Base-by-base conservation (phyloP, 2,113 vertebrate genomes). In the Elgaria multicarinata region DNA sequence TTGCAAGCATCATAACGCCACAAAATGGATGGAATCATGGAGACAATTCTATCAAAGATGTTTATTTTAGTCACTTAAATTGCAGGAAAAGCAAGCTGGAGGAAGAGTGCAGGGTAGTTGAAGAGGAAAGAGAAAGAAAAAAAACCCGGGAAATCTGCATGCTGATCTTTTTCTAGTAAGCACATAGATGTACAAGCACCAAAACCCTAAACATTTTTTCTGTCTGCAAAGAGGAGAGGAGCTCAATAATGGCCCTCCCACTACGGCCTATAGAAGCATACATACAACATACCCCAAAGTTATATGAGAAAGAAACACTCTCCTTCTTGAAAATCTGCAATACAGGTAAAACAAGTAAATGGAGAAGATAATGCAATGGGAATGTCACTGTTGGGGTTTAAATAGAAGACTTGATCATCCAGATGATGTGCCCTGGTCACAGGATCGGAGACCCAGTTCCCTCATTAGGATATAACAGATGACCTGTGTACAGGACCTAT, bases 1-100 rank as follows among this genome's bases (percentile, higher is more conserved):
- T 36, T 16, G 64, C 77, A 69, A 87, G 80, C 58, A 69, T 85
- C 76, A 83, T 46, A 87, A 93, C 62, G 10, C 2, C 18, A 18
- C 31, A 20, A 83, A 90, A 78, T 55, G 28, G 64, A n/a, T 46
- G 53, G 77, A 13, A 88, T 78, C 22, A 20, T 46, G 36, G 62
- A 46, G 31, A 28, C 4, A 62, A 67, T 62, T 79, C 64, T 88
- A 69, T 33, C 14, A 9, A 85, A 36, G 42, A 92, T 88, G 20
- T 58, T 76, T 26, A 7, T 28, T 72, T 55, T 81, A 39, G 33
- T 55, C 24, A 44, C 8, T 75, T 66, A 9, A 83, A 10, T 64
- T 46, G 9, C 10, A 12, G 46, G 22, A 89, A 46, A 84, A 31
- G 20, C 33, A 42, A 10, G 31, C 74, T 86, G 78, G 12, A 75